Evolutionary conservation across 2,888 invertebrate species (phyloP).

Genomic region (Antheraea assamensis): DNA sequence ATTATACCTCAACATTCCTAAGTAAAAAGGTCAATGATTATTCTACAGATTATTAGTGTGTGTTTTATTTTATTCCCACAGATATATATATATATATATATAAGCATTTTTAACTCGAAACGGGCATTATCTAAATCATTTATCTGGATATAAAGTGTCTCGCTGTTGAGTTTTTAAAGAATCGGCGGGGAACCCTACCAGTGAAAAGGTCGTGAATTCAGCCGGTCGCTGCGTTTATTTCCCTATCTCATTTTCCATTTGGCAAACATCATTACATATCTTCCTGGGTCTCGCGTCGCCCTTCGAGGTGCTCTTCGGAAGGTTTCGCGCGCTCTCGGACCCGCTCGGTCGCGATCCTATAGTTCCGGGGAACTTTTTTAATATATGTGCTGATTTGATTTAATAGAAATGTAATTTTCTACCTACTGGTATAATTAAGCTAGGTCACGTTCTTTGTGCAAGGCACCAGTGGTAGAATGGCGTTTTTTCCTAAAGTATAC

Average conservation of each 20-base stretch:
- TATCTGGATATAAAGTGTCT: constrained; percentile 2
- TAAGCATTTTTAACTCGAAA: not conserved
- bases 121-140: constrained; percentile 12
- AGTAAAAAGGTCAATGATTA: constrained; percentile 16
- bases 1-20: constrained; percentile 73
- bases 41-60: too few species aligned
- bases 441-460: too few species aligned
- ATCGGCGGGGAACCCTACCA: not conserved
- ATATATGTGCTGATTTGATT: too few species aligned
- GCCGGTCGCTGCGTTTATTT: constrained; percentile 66
- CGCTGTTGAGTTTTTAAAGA: constrained; percentile 6
- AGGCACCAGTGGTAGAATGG: too few species aligned
- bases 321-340: constrained; percentile 60
- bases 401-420: too few species aligned
- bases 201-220: constrained; percentile 37
- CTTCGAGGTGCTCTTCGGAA: constrained; percentile 64
- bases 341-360: constrained; percentile 28
- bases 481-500: too few species aligned
- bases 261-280: constrained; percentile 82
- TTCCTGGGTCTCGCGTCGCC: constrained; percentile 70
- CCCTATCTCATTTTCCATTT: constrained; percentile 83
- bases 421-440: too few species aligned
- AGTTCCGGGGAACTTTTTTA: not conserved
- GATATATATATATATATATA: too few species aligned
- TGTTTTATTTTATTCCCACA: not conserved